phyloP scores from a whole-genome alignment of 2,797 vertebrate genomes.

The Thripadectes ignobilis region DNA sequence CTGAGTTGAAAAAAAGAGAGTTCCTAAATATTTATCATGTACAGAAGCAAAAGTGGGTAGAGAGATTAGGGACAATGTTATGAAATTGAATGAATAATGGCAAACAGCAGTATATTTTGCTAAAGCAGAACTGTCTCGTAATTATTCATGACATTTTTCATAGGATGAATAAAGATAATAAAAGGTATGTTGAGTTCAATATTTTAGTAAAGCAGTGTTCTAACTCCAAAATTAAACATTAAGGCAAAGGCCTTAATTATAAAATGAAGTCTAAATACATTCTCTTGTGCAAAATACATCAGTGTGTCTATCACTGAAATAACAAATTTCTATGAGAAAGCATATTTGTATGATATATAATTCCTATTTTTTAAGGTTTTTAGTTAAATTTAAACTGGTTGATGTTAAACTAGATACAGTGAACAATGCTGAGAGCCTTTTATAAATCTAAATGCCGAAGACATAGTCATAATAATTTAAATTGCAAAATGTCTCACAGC shows the following conservation, averaged over 20 bases:
- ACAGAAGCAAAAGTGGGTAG: background rate
- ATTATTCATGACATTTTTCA: background rate
- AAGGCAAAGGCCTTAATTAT: slow-evolving; percentile 28
- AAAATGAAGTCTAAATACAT: slow-evolving; percentile 7
- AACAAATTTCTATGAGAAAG: background rate
- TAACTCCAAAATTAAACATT: background rate
- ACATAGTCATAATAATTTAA: slow-evolving; percentile 34
- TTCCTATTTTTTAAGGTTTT: background rate
- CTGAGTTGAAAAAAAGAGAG: background rate
- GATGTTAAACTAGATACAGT: background rate
- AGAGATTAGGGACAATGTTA: background rate
- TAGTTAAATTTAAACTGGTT: background rate
- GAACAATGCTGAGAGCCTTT: slow-evolving; percentile 3
- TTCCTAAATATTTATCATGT: background rate
- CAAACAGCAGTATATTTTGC: background rate
- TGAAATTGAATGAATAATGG: background rate
- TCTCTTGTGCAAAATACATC: background rate
- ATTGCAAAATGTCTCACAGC: slow-evolving; percentile 48
- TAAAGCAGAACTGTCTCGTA: background rate
- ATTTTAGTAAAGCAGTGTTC: background rate
- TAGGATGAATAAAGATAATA: background rate
- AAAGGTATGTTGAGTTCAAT: background rate
- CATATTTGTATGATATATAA: slow-evolving; percentile 14
- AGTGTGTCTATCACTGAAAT: slow-evolving; percentile 33
- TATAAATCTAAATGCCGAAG: background rate